Base-by-base conservation (phyloP, 2,888 invertebrate species). In the Drosophila putrida region DNA sequence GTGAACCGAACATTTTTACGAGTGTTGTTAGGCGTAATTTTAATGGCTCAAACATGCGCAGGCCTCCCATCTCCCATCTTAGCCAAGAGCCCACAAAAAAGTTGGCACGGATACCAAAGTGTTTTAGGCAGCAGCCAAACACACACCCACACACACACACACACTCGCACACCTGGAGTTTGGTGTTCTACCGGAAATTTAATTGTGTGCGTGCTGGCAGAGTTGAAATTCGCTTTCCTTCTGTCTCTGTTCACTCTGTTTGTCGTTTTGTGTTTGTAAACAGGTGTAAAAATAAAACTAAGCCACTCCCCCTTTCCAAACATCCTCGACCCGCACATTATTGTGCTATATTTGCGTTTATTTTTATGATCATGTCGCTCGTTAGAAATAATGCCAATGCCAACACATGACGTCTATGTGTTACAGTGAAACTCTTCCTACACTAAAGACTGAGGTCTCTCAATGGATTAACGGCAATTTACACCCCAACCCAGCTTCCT, bases 361-460 rank as follows among this genome's bases (percentile, higher is more conserved):
- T 85, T 85, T 85, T 85, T 85, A 85, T 85, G 85, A 88, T 88
- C 85, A 88, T 88, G 85, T 85, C 70, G 79, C 88, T 85, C 86
- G 85, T 85, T 85, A 85, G 71, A 82, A 87, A 72, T 85, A 88
- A 85, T 82, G 85, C 79, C 80, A 75, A 61, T 70, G 80, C 79
- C 84, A 71, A 49, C 79, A 71, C 71, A 77, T 50, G 62, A 64
- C 61, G 59, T 63, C 63, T 54, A 28, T 53, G 54, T 9, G n/a
- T 8, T 31, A 33, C 38, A 31, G n/a, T 39, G n/a, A 4, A 15
- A 15, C 36, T 15, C 15, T 41, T 6, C 35, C 36, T 9, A 36
- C 39, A 9, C 38, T 44, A n/a, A 10, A 20, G 27, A 38, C n/a
- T 35, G 25, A 55, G 55, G 68, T 54, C 67, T 77, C 78, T 66